A percentile compares a stretch with the other conserved stretches of the same genome.
Evolutionary conservation across 2,797 vertebrate species (phyloP).

Genomic region (Sphenodon punctatus): DNA sequence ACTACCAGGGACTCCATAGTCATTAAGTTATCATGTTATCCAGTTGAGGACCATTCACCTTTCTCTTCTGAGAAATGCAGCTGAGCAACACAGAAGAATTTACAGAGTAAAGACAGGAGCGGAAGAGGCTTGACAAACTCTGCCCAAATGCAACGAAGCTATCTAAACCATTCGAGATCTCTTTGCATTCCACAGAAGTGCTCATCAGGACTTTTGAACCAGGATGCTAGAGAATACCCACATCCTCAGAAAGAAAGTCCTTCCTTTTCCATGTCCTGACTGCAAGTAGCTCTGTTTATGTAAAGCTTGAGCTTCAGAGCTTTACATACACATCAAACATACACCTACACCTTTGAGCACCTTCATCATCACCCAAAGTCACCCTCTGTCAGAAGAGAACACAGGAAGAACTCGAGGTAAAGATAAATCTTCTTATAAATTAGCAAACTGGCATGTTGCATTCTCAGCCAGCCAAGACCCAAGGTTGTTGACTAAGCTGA

Average conservation of each 20-base stretch:
- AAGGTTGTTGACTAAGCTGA: neutral
- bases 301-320: neutral
- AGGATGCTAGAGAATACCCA: neutral
- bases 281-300: neutral
- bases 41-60: neutral
- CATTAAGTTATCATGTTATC: too few species aligned
- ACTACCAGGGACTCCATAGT: neutral
- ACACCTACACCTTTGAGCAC: neutral
- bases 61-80: neutral
- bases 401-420: neutral
- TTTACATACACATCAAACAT: rapidly evolving
- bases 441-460: neutral
- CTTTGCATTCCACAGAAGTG: too few species aligned
- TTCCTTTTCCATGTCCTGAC: neutral
- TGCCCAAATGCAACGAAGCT: neutral
- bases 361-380: neutral
- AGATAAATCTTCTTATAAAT: neutral
- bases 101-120: neutral
- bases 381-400: neutral
- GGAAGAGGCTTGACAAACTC: neutral
- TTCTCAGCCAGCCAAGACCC: neutral
- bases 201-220: neutral
- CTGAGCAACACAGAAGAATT: neutral
- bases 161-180: too few species aligned
- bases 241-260: neutral